A percentile compares a stretch with the other conserved stretches of the same genome.
Evolutionary conservation across 2,888 invertebrate genomes (phyloP).

Genomic region (Fragum fragum): DNA sequence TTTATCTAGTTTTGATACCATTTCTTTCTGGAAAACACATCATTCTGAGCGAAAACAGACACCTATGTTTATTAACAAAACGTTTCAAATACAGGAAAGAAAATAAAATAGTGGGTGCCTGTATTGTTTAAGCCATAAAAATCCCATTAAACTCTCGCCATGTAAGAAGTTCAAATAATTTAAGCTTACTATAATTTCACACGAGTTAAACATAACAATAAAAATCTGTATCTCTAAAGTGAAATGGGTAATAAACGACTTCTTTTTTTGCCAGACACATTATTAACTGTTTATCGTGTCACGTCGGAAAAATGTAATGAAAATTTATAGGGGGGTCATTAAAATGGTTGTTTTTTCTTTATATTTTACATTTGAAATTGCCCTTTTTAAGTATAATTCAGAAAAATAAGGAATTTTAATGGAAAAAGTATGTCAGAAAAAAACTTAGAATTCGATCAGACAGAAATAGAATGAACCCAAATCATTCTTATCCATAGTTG

Average conservation of each 20-base stretch:
- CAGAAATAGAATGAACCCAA: too few species aligned
- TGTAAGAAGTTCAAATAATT: background rate
- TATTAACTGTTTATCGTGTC: background rate
- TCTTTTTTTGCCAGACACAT: background rate
- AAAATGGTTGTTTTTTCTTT: background rate
- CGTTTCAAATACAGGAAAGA: background rate
- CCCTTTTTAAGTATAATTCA: too few species aligned
- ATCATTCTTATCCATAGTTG: too few species aligned
- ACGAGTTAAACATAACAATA: constrained; percentile 6
- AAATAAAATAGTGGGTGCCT: background rate
- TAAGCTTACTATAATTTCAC: background rate
- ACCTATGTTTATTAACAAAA: background rate
- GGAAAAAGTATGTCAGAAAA: too few species aligned
- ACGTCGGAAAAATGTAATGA: background rate
- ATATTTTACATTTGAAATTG: background rate
- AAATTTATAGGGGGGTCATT: background rate
- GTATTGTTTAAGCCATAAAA: background rate
- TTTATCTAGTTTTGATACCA: too few species aligned
- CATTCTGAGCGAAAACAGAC: background rate
- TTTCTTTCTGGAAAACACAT: too few species aligned
- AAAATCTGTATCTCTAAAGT: background rate
- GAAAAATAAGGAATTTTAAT: too few species aligned
- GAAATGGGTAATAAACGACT: constrained; percentile 1
- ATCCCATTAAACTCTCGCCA: background rate
- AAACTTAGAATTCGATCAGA: too few species aligned